Conservation (phyloP, 35 echinoderm and acorn worm species). For the Holothuria glaberrima region DNA sequence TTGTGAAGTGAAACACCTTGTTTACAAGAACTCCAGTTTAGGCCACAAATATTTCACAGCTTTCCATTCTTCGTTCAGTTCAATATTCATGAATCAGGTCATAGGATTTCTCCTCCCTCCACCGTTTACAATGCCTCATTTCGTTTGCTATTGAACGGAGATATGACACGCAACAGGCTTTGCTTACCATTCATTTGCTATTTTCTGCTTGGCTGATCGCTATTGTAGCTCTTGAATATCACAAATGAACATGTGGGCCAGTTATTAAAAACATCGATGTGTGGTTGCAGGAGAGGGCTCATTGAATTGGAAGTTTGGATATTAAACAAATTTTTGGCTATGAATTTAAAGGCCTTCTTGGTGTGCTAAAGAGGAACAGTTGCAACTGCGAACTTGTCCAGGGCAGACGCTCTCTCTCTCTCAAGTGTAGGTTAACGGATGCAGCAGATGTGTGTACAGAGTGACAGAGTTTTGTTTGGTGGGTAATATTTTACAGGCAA, state of each 20-base stretch:
- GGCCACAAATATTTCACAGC: constrained; percentile 3
- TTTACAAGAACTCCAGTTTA: background rate
- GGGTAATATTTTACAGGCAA: constrained; percentile 48
- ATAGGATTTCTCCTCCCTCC: constrained; percentile 40
- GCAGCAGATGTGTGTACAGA: constrained; percentile 29
- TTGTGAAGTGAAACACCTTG: too few species aligned
- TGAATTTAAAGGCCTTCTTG: constrained; percentile 30
- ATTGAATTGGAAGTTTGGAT: constrained; percentile 36
- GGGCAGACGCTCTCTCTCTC: constrained; percentile 3
- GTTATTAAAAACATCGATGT: constrained; percentile 57
- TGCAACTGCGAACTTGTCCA: constrained; percentile 7
- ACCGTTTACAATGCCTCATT: constrained; percentile 17
- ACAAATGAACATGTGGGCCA: constrained; percentile 52
- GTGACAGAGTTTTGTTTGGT: constrained; percentile 12
- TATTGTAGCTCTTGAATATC: constrained; percentile 51
- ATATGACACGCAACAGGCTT: constrained; percentile 53
- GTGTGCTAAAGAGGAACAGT: constrained; percentile 16
- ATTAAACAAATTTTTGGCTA: constrained; percentile 40
- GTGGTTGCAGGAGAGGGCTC: background rate
- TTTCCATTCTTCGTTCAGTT: constrained; percentile 40
- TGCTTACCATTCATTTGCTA: constrained; percentile 43
- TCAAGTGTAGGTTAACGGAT: constrained; percentile 17
- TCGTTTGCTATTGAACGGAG: constrained; percentile 22
- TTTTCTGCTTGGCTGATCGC: constrained; percentile 57
- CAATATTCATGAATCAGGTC: constrained; percentile 62